Conservation (phyloP, 2,113 vertebrate genomes). For the Ellobius talpinus region DNA sequence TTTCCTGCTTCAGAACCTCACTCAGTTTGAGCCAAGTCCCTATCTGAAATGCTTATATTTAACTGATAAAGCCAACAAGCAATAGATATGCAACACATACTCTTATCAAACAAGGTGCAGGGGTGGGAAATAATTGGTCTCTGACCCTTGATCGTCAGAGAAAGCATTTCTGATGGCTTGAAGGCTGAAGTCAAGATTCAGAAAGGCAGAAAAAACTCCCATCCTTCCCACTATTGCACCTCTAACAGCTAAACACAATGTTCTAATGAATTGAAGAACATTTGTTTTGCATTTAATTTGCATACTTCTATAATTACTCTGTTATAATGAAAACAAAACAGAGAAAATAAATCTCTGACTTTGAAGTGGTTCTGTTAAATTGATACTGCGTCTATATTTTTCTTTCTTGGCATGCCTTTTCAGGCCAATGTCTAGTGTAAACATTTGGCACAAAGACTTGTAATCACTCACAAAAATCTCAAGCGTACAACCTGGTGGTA, state of each 20-base stretch:
- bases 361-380: conserved; percentile 31
- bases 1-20: not conserved
- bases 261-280: conserved; percentile 32
- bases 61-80: not conserved
- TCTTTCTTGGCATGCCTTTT: conserved; percentile 35
- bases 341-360: conserved; percentile 29
- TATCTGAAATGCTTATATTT: not conserved
- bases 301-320: conserved; percentile 10
- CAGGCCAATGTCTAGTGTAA: conserved; percentile 62
- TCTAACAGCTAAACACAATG: not conserved
- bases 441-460: conserved; percentile 51
- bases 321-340: not conserved
- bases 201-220: not conserved
- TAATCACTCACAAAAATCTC: not conserved
- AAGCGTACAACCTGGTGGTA: conserved; percentile 38
- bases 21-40: not conserved
- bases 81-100: not conserved
- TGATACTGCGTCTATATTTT: conserved; percentile 34
- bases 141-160: not conserved
- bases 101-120: not conserved
- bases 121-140: not conserved
- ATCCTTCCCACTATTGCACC: not conserved
- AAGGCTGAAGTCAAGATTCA: not conserved
- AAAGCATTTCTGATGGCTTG: not conserved
- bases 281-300: conserved; percentile 37